phyloP scores from a whole-genome alignment of 2,113 vertebrate species.

The Cyanistes caeruleus region DNA sequence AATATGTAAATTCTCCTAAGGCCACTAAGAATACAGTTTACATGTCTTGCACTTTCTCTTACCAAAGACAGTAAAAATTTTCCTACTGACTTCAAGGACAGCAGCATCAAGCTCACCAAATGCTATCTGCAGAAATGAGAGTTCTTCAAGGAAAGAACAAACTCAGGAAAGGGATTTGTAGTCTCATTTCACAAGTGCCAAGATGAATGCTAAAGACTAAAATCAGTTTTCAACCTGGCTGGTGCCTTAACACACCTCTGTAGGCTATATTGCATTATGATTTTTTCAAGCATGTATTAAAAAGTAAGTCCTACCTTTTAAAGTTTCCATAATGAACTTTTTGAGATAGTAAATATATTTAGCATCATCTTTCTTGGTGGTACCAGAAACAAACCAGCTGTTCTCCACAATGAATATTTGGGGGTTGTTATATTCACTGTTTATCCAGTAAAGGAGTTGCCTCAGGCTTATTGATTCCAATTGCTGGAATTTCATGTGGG shows the following conservation, averaged over 20 bases:
- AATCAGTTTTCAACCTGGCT: not conserved
- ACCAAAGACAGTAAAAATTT: not conserved
- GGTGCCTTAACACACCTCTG: not conserved
- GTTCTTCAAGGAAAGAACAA: slow-evolving; percentile 13
- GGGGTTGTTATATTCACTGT: slow-evolving; percentile 87
- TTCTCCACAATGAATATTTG: slow-evolving; percentile 94
- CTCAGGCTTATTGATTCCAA: slow-evolving; percentile 89
- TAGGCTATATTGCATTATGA: not conserved
- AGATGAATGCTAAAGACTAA: not conserved
- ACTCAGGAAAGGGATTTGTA: not conserved
- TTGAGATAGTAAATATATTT: slow-evolving; percentile 96
- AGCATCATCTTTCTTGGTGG: slow-evolving; percentile 89
- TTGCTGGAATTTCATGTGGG: slow-evolving; percentile 89
- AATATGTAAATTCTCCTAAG: not conserved
- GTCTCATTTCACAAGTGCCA: not conserved
- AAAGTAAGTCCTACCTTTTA: slow-evolving; percentile 84
- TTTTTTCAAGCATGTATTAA: not conserved
- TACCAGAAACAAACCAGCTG: slow-evolving; percentile 93
- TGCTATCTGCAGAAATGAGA: not conserved
- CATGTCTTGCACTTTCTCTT: not conserved
- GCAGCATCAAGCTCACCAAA: not conserved
- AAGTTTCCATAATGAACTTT: slow-evolving; percentile 89
- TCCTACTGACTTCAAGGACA: not conserved
- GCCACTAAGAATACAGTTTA: not conserved
- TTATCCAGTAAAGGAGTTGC: slow-evolving; percentile 93